These are phyloP conservation scores for Myotis brandtii DNA, from an alignment of 2,113 vertebrate species.

Conservation along the genomic window DNA sequence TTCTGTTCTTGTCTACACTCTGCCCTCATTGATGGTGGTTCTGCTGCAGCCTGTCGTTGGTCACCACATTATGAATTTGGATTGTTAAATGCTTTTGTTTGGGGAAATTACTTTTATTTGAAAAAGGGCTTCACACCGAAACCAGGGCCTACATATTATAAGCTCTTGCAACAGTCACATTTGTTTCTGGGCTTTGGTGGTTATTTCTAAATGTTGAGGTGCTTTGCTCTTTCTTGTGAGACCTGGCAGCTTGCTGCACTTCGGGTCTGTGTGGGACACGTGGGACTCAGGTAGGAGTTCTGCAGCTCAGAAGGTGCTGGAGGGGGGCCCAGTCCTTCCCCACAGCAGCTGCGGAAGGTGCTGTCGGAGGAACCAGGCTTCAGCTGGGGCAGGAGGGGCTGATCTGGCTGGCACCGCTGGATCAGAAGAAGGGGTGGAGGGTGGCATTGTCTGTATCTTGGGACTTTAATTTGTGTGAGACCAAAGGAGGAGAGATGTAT, in stretches of 20 bases:
- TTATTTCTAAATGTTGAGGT: not conserved
- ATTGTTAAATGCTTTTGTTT: not conserved
- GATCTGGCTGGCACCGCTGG: not conserved
- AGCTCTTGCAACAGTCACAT: not conserved
- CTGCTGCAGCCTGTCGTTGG: not conserved
- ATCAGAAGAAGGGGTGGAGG: not conserved
- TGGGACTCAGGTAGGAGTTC: not conserved
- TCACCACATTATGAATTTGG: not conserved
- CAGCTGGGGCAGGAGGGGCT: not conserved
- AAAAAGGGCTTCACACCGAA: not conserved
- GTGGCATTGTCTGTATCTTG: not conserved
- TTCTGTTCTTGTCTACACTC: not conserved
- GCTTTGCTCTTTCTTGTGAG: not conserved
- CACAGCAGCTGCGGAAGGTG: not conserved
- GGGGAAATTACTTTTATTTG: not conserved
- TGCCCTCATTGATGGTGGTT: not conserved
- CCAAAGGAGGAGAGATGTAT: not conserved
- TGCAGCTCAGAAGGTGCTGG: not conserved
- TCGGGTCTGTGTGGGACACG: not conserved
- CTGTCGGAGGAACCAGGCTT: not conserved
- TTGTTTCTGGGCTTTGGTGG: not conserved
- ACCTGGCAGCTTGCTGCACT: not conserved
- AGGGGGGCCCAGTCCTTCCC: not conserved
- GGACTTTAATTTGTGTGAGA: not conserved
- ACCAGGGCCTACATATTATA: not conserved